Evolutionary conservation across 2,113 vertebrate genomes (phyloP).

Genomic region (Nipponia nippon): DNA sequence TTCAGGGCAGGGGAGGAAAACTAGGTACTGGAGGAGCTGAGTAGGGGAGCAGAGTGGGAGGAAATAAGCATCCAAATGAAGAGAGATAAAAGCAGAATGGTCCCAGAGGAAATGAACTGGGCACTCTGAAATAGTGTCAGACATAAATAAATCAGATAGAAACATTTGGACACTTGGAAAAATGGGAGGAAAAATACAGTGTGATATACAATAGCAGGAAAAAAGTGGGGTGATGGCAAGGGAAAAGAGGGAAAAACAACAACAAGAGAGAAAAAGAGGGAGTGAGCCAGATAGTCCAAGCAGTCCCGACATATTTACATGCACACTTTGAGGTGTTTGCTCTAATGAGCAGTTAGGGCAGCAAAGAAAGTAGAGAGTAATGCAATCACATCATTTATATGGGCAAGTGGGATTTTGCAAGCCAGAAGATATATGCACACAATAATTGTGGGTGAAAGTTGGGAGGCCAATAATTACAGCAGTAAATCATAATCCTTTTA

Average conservation of each 20-base stretch:
- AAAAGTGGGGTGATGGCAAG: not conserved
- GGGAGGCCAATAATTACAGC: conserved; percentile 31
- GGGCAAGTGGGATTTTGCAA: conserved; percentile 23
- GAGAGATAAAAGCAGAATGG: conserved; percentile 3
- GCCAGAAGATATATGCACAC: conserved; percentile 11
- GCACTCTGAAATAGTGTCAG: conserved; percentile 26
- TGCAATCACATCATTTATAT: conserved; percentile 21
- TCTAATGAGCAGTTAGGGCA: conserved; percentile 20
- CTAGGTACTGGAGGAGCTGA: not conserved
- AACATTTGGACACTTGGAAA: conserved; percentile 33
- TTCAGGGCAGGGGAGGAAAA: not conserved
- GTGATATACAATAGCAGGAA: not conserved
- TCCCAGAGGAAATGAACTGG: conserved; percentile 36
- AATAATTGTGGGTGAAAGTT: conserved; percentile 56
- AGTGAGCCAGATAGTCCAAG: not conserved
- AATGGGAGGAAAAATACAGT: not conserved
- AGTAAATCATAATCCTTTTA: conserved; percentile 63
- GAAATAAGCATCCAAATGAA: conserved; percentile 29
- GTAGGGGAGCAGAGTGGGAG: not conserved
- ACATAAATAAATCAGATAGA: conserved; percentile 30
- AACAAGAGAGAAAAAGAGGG: not conserved
- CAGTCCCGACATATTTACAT: not conserved
- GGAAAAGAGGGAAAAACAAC: not conserved
- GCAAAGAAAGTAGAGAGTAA: conserved; percentile 19
- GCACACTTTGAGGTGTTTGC: conserved; percentile 37